These are phyloP conservation scores for Actenoides hombroni DNA, from an alignment of 2,113 vertebrate genomes.

Conservation along the genomic window DNA sequence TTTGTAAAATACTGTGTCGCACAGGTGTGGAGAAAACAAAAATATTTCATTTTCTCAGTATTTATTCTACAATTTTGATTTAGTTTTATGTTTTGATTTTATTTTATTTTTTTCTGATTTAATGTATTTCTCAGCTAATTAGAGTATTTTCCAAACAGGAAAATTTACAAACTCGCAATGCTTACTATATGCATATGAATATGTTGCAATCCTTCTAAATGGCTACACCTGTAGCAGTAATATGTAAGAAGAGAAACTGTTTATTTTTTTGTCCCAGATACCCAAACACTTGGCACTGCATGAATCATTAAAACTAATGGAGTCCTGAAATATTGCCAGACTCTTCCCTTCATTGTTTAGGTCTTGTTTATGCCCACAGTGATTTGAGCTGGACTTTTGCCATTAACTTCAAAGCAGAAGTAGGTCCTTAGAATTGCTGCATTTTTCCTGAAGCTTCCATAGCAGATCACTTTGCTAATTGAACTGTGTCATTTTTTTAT, in stretches of 20 bases:
- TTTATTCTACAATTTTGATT: not conserved
- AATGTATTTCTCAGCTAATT: not conserved
- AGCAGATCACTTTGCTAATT: not conserved
- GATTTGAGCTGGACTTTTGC: conserved; percentile 23
- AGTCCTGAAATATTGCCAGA: conserved; percentile 21
- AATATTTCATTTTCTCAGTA: not conserved
- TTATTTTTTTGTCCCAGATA: not conserved
- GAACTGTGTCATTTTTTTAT: not conserved
- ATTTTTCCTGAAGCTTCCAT: not conserved
- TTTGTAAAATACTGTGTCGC: not conserved
- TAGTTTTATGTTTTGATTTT: not conserved
- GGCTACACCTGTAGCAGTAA: not conserved
- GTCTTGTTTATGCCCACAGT: not conserved
- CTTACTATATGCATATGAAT: not conserved
- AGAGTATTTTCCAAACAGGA: not conserved
- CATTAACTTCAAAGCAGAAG: conserved; percentile 18
- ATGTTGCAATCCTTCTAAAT: not conserved
- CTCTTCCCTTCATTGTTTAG: conserved; percentile 9
- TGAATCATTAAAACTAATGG: conserved; percentile 32
- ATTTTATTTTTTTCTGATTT: not conserved
- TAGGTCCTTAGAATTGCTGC: not conserved
- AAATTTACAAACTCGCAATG: not conserved
- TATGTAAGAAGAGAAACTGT: not conserved
- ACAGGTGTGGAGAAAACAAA: not conserved
- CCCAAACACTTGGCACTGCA: not conserved